These are phyloP conservation scores for Drosophila arawakana DNA, from an alignment of 1,140 invertebrate genomes.

Conservation along the genomic window DNA sequence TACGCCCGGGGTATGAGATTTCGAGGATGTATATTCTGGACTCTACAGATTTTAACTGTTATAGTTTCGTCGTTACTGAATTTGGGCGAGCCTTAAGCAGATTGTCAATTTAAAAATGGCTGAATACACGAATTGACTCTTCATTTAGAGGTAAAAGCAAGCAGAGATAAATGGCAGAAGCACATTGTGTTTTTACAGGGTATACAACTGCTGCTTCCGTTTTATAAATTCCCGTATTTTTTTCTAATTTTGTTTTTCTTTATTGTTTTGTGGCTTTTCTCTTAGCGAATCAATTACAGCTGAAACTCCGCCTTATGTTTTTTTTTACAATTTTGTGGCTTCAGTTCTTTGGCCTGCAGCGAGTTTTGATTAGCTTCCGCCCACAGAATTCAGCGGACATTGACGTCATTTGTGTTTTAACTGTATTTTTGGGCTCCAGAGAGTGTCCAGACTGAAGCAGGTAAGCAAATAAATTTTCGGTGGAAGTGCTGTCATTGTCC, in stretches of 20 bases:
- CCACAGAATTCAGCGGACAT: constrained; percentile 42
- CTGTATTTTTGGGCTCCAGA: not conserved
- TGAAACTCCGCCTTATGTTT: constrained; percentile 15
- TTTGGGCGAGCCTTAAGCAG: no score
- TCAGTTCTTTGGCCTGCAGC: constrained; percentile 56
- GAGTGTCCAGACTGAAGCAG: constrained; percentile 36
- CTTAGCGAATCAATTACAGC: constrained; percentile 67
- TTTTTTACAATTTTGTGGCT: not conserved
- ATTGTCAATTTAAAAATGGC: no score
- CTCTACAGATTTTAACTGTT: no score
- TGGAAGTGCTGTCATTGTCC: constrained; percentile 2
- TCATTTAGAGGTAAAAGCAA: no score
- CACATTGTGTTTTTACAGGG: constrained; percentile 44
- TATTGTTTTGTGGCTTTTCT: constrained; percentile 9
- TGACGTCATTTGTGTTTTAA: constrained; percentile 5
- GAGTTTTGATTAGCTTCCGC: constrained; percentile 78
- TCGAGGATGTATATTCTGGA: no score
- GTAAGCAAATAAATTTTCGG: constrained; percentile 76
- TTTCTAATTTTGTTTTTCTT: not conserved
- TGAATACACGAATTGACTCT: no score
- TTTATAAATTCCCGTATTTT: not conserved
- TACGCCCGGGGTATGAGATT: no score
- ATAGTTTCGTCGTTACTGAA: no score
- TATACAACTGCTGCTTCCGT: no score
- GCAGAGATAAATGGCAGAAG: no score